phyloP scores from a whole-genome alignment of 2,797 vertebrate genomes.

The Cebuella pygmaea region DNA sequence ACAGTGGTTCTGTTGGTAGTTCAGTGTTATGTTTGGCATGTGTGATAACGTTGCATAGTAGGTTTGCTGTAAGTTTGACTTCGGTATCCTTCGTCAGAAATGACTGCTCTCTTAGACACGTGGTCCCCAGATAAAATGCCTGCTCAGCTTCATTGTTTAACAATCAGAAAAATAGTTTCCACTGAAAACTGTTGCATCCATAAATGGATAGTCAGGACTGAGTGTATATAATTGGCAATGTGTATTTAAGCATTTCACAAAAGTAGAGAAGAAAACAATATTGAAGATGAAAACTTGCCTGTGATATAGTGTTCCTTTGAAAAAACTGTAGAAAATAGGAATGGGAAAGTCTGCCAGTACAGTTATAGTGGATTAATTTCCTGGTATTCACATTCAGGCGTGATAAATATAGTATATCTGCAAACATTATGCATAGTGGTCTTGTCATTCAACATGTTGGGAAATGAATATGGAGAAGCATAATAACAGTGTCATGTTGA shows the following conservation, averaged over 20 bases:
- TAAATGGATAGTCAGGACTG: not conserved
- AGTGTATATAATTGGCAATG: not conserved
- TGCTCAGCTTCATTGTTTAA: constrained; percentile 44
- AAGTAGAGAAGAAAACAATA: not conserved
- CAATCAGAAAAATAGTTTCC: constrained; percentile 27
- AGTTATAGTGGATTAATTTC: not conserved
- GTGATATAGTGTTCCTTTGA: not conserved
- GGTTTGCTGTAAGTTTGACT: constrained; percentile 61
- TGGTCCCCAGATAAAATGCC: constrained; percentile 48
- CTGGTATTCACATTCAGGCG: not conserved
- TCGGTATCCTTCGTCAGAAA: constrained; percentile 58
- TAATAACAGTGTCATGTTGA: not conserved
- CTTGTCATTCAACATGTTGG: not conserved
- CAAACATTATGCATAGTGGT: not conserved
- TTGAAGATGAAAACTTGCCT: not conserved
- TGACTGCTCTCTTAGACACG: constrained; percentile 48
- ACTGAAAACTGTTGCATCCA: not conserved
- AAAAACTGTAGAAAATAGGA: not conserved
- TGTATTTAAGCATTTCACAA: not conserved
- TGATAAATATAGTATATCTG: not conserved
- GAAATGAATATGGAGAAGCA: not conserved
- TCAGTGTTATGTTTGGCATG: constrained; percentile 75
- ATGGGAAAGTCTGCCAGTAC: not conserved
- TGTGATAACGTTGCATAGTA: constrained; percentile 55
- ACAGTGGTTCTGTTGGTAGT: constrained; percentile 62